Conservation (phyloP, 2,797 vertebrate species). For the Gymnothorax javanicus region DNA sequence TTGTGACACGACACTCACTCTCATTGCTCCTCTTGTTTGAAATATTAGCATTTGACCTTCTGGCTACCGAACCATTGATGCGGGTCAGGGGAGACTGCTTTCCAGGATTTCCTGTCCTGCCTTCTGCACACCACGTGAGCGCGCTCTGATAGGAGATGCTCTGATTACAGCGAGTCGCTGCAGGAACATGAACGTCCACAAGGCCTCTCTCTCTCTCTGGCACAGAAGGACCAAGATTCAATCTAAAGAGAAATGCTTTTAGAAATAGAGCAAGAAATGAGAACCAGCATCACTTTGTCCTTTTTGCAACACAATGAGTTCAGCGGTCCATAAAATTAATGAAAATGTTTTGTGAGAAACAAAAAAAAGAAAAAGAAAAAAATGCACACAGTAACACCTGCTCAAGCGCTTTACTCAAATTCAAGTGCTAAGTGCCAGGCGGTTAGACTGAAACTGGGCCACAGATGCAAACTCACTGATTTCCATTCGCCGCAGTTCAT, state of each 20-base stretch:
- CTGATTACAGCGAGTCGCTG: neutral
- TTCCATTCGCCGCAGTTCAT: conserved; percentile 8
- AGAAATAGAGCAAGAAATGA: neutral
- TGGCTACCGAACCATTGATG: neutral
- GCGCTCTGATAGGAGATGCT: neutral
- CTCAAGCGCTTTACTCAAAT: conserved; percentile 1
- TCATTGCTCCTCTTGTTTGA: neutral
- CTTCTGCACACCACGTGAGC: neutral
- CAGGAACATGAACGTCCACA: neutral
- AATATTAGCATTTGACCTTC: neutral
- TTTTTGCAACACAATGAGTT: neutral
- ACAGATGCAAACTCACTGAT: conserved; percentile 1
- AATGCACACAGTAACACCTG: neutral
- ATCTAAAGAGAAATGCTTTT: neutral
- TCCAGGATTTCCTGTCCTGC: neutral
- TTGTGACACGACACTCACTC: neutral
- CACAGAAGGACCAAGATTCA: neutral
- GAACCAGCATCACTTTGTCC: neutral
- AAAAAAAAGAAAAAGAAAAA: neutral
- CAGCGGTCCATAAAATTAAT: neutral
- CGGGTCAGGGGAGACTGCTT: neutral
- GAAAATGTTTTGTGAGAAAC: neutral
- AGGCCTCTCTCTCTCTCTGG: neutral
- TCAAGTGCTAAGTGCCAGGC: neutral
- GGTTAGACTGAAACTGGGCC: conserved; percentile 2